Conservation (phyloP, 2,888 invertebrate genomes). For the Adineta ricciae region DNA sequence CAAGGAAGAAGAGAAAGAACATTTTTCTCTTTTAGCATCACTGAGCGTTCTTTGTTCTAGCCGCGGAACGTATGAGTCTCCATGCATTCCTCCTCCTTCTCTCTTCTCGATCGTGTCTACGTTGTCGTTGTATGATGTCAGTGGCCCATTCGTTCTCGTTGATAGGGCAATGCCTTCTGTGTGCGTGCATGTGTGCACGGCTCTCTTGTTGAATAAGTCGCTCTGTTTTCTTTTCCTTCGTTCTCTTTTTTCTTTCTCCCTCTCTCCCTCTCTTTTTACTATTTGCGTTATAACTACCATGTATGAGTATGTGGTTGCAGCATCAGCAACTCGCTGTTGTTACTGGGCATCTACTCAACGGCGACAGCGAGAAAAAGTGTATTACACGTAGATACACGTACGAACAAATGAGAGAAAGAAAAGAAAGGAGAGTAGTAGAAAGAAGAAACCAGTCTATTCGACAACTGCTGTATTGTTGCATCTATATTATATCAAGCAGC, state of each 20-base stretch:
- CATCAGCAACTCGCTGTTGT: not conserved
- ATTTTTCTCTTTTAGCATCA: not conserved
- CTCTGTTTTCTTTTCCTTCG: not conserved
- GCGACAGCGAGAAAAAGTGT: not conserved
- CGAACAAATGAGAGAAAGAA: not conserved
- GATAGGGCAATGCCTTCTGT: not conserved
- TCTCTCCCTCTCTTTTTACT: not conserved
- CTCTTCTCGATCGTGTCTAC: not conserved
- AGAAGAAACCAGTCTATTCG: not conserved
- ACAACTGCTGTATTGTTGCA: not conserved
- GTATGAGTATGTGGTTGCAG: not conserved
- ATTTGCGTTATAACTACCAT: constrained; percentile 5
- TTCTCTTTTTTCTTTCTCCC: not conserved
- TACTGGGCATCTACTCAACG: not conserved
- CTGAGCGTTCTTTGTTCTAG: not conserved
- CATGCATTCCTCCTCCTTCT: not conserved
- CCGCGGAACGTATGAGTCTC: not conserved
- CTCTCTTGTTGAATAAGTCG: not conserved
- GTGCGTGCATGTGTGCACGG: not conserved
- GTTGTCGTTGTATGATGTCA: not conserved
- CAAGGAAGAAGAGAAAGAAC: constrained; percentile 5
- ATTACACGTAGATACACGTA: not conserved
- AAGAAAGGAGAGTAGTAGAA: not conserved
- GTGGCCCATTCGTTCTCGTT: not conserved
- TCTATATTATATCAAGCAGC: not conserved